Conservation (phyloP, 2,113 vertebrate genomes). For the Haemorhous mexicanus region DNA sequence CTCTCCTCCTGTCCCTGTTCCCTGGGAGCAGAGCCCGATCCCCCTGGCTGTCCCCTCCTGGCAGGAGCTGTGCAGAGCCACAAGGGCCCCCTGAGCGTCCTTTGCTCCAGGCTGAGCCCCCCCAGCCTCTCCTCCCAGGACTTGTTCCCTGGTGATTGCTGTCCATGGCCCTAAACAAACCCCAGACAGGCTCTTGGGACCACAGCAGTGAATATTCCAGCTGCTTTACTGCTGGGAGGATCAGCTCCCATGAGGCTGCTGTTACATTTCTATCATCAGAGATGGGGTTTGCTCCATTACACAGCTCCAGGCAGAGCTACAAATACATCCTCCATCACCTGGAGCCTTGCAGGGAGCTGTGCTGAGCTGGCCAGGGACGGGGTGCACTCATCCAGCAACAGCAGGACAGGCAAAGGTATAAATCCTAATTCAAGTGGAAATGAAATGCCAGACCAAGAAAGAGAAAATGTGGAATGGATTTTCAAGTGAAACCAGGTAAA, state of each 20-base stretch:
- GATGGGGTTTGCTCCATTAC: not conserved
- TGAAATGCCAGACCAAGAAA: not conserved
- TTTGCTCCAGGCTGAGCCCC: not conserved
- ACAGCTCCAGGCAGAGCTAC: slow-evolving; percentile 7
- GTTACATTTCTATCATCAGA: not conserved
- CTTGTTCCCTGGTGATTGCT: not conserved
- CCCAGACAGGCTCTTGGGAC: accelerated
- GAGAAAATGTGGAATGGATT: not conserved
- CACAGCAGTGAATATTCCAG: not conserved
- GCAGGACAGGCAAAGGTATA: not conserved
- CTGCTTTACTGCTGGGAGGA: not conserved
- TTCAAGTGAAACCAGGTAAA: not conserved
- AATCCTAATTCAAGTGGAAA: not conserved
- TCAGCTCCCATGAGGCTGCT: not conserved
- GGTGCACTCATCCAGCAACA: not conserved
- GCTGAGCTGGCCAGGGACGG: accelerated
- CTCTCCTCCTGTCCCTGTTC: not conserved
- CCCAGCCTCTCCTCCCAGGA: not conserved
- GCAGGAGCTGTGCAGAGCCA: not conserved
- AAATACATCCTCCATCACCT: not conserved
- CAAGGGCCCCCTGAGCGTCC: not conserved
- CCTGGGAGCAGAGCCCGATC: accelerated
- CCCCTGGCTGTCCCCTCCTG: accelerated
- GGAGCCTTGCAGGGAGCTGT: not conserved
- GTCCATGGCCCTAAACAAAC: not conserved